Evolutionary conservation across 1,140 invertebrate genomes (phyloP).

Genomic region (Lethrus apterus): DNA sequence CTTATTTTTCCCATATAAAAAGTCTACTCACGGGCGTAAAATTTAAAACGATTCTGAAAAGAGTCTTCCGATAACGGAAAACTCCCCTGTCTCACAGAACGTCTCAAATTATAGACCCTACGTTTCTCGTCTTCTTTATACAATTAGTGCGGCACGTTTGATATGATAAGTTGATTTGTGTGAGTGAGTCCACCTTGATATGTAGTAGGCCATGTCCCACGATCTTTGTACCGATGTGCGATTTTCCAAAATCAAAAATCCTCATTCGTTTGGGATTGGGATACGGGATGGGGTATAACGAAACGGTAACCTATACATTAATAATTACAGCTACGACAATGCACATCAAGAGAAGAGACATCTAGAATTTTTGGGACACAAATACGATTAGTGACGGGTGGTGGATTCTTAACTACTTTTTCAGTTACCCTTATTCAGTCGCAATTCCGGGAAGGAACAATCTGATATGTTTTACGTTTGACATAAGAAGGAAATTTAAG

Average conservation of each 20-base stretch:
- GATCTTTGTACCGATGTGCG: slow-evolving; percentile 15
- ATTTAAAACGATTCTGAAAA: slow-evolving; percentile 16
- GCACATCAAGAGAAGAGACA: slow-evolving; percentile 10
- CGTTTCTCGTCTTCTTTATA: slow-evolving; percentile 11
- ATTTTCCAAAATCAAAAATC: slow-evolving; percentile 1
- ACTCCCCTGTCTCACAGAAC: slow-evolving; percentile 26
- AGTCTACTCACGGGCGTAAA: too few species aligned
- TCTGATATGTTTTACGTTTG: slow-evolving; percentile 31
- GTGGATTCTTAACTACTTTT: slow-evolving; percentile 12
- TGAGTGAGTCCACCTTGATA: slow-evolving; percentile 30
- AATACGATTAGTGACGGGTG: too few species aligned
- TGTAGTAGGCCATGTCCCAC: slow-evolving; percentile 19
- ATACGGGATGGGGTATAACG: too few species aligned
- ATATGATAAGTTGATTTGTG: slow-evolving; percentile 23
- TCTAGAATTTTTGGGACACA: slow-evolving; percentile 11
- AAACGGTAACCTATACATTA: too few species aligned
- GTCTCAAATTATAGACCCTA: slow-evolving; percentile 2
- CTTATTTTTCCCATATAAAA: too few species aligned
- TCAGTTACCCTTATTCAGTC: too few species aligned
- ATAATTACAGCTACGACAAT: not conserved
- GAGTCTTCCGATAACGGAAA: slow-evolving; percentile 5
- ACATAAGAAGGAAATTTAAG: too few species aligned
- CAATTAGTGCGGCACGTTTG: slow-evolving; percentile 33
- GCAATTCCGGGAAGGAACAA: slow-evolving; percentile 14
- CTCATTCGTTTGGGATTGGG: too few species aligned